Evolutionary conservation across 2,113 vertebrate genomes (phyloP).

Genomic region (Telmatochromis sp.): DNA sequence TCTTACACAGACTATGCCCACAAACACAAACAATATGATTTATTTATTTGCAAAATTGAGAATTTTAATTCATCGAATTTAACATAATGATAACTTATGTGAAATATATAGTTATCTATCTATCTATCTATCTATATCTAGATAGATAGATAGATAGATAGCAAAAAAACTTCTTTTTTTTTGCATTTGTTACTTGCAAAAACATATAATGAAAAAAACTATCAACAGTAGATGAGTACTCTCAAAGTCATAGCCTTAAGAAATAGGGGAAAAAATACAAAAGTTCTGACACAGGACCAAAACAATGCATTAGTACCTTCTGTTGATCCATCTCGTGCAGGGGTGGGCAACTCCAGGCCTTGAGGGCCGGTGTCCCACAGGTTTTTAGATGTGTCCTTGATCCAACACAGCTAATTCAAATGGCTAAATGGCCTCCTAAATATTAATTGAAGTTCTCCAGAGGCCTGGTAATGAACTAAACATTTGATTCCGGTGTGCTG

Average conservation of each 20-base stretch:
- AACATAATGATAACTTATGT: neutral
- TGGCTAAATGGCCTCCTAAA: neutral
- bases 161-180: neutral
- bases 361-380: neutral
- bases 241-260: neutral
- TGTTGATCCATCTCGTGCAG: neutral
- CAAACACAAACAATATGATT: neutral
- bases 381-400: neutral
- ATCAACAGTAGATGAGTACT: neutral
- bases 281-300: neutral
- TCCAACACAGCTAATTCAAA: neutral
- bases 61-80: neutral
- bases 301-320: neutral
- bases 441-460: neutral
- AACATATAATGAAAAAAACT: neutral
- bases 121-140: neutral
- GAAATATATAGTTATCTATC: neutral
- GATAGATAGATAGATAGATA: neutral
- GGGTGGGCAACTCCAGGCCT: neutral
- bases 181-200: neutral
- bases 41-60: neutral
- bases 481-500: neutral
- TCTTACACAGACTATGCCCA: neutral
- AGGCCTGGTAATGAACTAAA: neutral
- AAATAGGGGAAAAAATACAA: neutral